Percentiles rank a stretch among this genome's conserved stretches.
phyloP scores from a whole-genome alignment of 2,888 invertebrate genomes.

The Epinotia ramella region DNA sequence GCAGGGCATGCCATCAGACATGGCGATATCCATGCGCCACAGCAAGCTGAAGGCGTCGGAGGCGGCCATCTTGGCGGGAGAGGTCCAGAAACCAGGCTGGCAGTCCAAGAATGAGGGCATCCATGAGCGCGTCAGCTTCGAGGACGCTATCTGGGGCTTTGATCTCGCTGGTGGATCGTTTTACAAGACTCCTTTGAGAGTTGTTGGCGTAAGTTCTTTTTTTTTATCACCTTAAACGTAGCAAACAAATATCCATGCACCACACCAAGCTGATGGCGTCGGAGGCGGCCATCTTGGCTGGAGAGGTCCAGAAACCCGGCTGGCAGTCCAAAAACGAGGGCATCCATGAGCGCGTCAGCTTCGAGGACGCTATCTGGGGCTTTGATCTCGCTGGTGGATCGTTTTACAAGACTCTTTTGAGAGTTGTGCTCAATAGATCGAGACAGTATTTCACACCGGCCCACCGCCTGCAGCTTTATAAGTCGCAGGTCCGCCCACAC shows the following conservation, averaged over 20 bases:
- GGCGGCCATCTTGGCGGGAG: slow-evolving; percentile 69
- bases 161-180: slow-evolving; percentile 74
- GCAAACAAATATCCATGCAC: slow-evolving; percentile 45
- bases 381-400: slow-evolving; percentile 75
- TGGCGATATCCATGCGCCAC: slow-evolving; percentile 67
- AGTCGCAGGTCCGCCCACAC: too few relatives aligned
- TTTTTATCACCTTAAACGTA: neutral
- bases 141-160: slow-evolving; percentile 77
- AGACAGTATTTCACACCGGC: too few relatives aligned
- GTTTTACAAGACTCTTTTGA: too few relatives aligned
- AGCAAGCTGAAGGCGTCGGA: slow-evolving; percentile 68
- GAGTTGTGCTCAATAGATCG: too few relatives aligned
- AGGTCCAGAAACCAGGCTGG: slow-evolving; percentile 71
- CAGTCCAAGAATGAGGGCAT: slow-evolving; percentile 76
- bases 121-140: slow-evolving; percentile 77
- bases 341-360: slow-evolving; percentile 77
- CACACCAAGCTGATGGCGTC: neutral
- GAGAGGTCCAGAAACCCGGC: slow-evolving; percentile 68
- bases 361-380: slow-evolving; percentile 77
- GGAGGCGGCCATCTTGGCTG: slow-evolving; percentile 62
- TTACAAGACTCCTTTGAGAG: slow-evolving; percentile 72
- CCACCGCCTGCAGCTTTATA: too few relatives aligned
- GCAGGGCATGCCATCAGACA: slow-evolving; percentile 52
- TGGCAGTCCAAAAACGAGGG: slow-evolving; percentile 78
- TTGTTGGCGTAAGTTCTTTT: slow-evolving; percentile 64